A percentile compares a stretch with the other conserved stretches of the same genome.
Evolutionary conservation across 2,113 vertebrate species (phyloP).

Genomic region (Apus apus): DNA sequence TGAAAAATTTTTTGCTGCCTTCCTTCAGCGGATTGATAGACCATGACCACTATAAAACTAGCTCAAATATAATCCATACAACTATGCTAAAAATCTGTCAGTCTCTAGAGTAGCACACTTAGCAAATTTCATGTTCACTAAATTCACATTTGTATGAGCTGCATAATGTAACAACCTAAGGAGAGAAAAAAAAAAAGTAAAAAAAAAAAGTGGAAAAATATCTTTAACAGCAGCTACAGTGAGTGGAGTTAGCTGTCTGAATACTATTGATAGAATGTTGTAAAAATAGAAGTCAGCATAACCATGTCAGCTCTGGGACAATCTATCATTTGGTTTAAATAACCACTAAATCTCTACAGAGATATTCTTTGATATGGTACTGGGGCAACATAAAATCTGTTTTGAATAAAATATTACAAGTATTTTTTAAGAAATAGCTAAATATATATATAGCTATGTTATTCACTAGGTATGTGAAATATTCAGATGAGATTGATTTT

Average conservation of each 20-base stretch:
- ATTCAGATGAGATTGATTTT: not conserved
- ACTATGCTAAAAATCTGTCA: not conserved
- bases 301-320: not conserved
- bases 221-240: not conserved
- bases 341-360: not conserved
- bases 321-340: not conserved
- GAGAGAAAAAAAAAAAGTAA: not conserved
- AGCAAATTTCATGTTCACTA: not conserved
- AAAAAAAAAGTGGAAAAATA: not conserved
- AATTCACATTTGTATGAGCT: not conserved
- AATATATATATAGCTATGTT: conserved; percentile 22
- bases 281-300: not conserved
- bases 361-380: not conserved
- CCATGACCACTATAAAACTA: not conserved
- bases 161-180: not conserved
- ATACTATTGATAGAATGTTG: not conserved
- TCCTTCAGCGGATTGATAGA: not conserved
- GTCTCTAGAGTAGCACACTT: not conserved
- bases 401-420: not conserved
- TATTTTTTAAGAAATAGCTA: not conserved
- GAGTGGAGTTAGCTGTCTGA: not conserved
- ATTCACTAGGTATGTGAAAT: not conserved
- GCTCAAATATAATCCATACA: not conserved
- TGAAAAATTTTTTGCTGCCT: not conserved
- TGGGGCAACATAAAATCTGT: not conserved